A percentile compares a stretch with the other conserved stretches of the same genome.
phyloP scores from a whole-genome alignment of 2,113 vertebrate species.

The Macrotus californicus region DNA sequence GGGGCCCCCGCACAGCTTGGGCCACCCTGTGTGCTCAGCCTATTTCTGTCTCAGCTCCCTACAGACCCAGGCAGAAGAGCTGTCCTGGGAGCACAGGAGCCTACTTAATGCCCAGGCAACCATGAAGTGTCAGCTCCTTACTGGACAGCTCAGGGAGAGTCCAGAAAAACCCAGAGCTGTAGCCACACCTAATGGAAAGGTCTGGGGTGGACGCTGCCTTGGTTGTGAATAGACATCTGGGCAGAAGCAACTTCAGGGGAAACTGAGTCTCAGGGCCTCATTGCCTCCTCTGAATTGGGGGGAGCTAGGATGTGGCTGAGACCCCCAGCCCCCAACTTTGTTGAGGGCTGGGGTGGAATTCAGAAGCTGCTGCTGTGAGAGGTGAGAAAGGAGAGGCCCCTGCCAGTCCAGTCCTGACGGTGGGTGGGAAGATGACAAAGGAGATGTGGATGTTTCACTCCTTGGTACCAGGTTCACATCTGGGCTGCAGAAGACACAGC shows the following conservation, averaged over 20 bases:
- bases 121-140: too few relatives aligned
- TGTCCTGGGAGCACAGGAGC: not conserved
- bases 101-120: not conserved
- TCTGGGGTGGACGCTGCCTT: not conserved
- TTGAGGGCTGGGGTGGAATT: not conserved
- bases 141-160: not conserved
- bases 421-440: not conserved
- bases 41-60: not conserved
- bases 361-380: constrained; percentile 2
- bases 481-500: not conserved
- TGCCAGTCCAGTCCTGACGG: not conserved
- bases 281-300: not conserved
- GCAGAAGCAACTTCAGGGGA: not conserved
- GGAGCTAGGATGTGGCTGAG: not conserved
- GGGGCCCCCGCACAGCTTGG: not conserved
- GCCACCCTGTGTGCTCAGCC: not conserved
- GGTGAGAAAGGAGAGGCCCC: not conserved
- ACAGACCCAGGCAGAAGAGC: not conserved
- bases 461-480: not conserved
- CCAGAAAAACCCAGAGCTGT: not conserved
- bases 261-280: not conserved
- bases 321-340: too few relatives aligned
- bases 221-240: not conserved
- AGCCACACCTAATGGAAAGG: not conserved
- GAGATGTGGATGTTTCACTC: not conserved